phyloP scores from a whole-genome alignment of 2,113 vertebrate genomes.

The Charina bottae region DNA sequence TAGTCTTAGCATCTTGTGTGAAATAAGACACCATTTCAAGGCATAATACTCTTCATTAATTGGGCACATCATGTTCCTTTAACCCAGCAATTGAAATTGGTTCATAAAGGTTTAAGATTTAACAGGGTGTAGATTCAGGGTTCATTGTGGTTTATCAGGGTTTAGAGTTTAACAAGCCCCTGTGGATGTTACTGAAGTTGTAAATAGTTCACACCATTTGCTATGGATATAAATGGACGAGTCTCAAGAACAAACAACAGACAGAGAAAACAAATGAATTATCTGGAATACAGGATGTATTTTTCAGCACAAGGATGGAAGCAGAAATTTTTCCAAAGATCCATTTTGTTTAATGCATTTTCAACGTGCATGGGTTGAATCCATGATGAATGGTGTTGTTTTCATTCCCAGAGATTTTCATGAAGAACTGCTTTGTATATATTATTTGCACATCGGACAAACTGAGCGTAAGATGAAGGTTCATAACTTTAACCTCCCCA shows the following conservation, averaged over 20 bases:
- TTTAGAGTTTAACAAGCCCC: background rate
- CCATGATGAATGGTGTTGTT: background rate
- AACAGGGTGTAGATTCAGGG: background rate
- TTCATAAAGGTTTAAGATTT: background rate
- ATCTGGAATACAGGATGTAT: background rate
- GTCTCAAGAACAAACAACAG: background rate
- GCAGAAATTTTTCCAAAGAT: background rate
- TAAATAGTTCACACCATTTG: background rate
- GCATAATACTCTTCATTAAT: background rate
- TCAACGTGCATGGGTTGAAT: background rate
- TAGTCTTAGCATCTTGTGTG: background rate
- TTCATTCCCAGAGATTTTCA: background rate
- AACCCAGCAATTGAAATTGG: background rate
- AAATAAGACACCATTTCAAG: background rate
- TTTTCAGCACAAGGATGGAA: background rate
- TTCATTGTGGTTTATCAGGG: background rate
- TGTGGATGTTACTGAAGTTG: background rate
- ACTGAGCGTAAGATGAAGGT: background rate
- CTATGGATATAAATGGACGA: background rate
- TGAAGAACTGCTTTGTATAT: background rate
- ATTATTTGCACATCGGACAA: background rate
- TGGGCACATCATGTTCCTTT: background rate
- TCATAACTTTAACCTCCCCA: background rate
- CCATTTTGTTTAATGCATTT: background rate
- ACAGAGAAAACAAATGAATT: background rate